Evolutionary conservation across 2,888 invertebrate species (phyloP), one percentile per base, ranked within the genome.

Genomic region (Anodontia alba): DNA sequence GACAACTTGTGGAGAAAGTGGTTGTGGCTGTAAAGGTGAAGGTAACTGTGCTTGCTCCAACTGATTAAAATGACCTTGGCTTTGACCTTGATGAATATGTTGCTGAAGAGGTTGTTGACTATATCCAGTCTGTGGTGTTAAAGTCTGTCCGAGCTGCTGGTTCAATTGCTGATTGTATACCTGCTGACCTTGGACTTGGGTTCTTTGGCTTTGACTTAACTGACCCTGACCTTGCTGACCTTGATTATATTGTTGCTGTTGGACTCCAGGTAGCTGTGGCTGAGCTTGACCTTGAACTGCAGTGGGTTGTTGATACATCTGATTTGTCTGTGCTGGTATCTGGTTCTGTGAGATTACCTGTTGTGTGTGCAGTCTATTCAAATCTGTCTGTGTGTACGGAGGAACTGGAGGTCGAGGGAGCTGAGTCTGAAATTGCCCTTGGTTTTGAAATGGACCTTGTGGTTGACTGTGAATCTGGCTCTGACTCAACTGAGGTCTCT

Each of bases 371-470:
- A 72, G 73, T 57, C 78, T 75, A 46, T 80, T 81, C 8, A 74
- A 67, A 12, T 62, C 42, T 62, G 80, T 76, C 15, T 80, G 77
- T 70, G 77, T n/a, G 26, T 79, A 80, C 26, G 31, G 23, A 73
- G 80, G 74, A 8, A 36, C 78, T 46, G 76, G 69, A 1, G 73
- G 73, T 51, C 70, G 51, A n/a, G 46, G 77, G 46, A 29, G 68
- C 43, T 76, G 82, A 20, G 3, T 51, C 20, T 17, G 26, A 49
- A 49, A 20, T 20, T 49, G 49, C 29, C 26, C 57, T 10, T 29
- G 26, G 17, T 33, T 33, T 33, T 62, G 62, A 7, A 17, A 2
- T 8, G 5, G 31, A 33, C 1, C 10, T 33, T 62, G 62, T 2
- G 33, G 17, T 17, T 62, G 62, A 33, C 12, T 17, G 31, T 62